Evolutionary conservation across 2,797 vertebrate genomes (phyloP), one percentile per base, ranked within the genome.

Genomic region (Danio albolineatus): DNA sequence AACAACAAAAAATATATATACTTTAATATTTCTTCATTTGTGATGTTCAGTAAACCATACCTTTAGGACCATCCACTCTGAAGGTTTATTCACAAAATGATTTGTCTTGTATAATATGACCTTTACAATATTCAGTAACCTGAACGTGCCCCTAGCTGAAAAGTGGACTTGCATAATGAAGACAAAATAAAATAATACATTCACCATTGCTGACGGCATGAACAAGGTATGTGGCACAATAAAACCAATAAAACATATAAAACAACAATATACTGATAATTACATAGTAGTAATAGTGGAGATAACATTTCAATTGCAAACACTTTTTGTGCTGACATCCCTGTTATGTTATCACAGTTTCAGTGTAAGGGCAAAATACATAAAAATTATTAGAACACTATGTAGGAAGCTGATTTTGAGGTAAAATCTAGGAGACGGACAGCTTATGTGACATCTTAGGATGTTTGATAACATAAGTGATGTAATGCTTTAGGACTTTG

Each of bases 81-180:
- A 53, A 53, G 36, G n/a, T 19, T 61, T 41, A 75, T 41, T 62
- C 2, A 28, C 75, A 41, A 64, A 51, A 19, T 1, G 0, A 49
- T 21, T 21, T 21, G n/a, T 53, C 38, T 59, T 41, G 56, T 60
- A 6, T 49, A 48, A 48, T 61, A n/a, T 61, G 57, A 74, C 72
- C 72, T 74, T 73, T 60, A 6, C 19, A 7, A 60, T 48, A 43
- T 73, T 73, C 44, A 61, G 69, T 21, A 65, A 21, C 46, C 43
- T 65, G 17, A 46, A 66, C 21, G 7, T 19, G 10, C 7, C 4
- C 43, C 8, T 62, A 21, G 14, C 28, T 21, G 7, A 41, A 61
- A 61, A 39, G 16, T 28, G 46, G 44, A 39, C 48, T 9, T 74
- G 43, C 28, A 74, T 74, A 36, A 73, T 73, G 71, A 48, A 49